phyloP scores from a whole-genome alignment of 2,113 vertebrate species.

The Felis catus region F.catus_Fca126_mat1.0 CM031420.1:120843501-120844000 shows the following conservation, averaged over 20 bases:
- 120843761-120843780: neutral
- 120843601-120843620: neutral
- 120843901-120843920: neutral
- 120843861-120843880: neutral
- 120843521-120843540: neutral
- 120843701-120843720: neutral
- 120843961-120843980: neutral
- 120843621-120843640: neutral
- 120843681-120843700: neutral
- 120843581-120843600: neutral
- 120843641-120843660: neutral
- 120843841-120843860: neutral
- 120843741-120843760: neutral
- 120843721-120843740: no score
- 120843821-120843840: neutral
- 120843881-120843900: neutral
- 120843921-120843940: neutral
- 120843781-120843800: neutral
- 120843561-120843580: neutral
- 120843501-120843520: neutral
- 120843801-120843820: neutral
- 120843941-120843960: neutral
- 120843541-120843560: neutral
- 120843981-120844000: neutral
- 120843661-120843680: neutral